phyloP scores from a whole-genome alignment of 2,797 vertebrate species.

The Limosa lapponica region DNA sequence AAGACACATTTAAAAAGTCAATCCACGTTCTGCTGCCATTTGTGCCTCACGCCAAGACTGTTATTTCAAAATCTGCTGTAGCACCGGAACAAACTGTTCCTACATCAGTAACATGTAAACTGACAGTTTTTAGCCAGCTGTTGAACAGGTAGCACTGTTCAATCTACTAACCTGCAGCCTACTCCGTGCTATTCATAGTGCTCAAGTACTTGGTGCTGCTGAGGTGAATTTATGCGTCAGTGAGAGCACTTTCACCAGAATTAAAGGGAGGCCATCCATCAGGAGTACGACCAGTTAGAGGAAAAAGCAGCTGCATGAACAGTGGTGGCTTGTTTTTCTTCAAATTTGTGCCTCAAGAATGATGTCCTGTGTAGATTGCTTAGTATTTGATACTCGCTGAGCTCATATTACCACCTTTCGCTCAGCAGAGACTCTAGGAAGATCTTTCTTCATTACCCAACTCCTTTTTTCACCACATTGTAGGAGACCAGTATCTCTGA shows the following conservation, averaged over 20 bases:
- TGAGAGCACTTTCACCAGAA: fast-evolving
- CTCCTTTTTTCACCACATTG: background rate
- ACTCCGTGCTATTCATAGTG: fast-evolving
- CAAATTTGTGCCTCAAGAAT: background rate
- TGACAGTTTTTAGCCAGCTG: background rate
- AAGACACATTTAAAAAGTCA: background rate
- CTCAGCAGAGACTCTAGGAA: background rate
- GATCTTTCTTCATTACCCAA: background rate
- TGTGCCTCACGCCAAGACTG: background rate
- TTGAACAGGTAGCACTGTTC: background rate
- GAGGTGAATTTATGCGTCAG: background rate
- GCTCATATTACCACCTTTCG: background rate
- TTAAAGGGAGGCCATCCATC: background rate
- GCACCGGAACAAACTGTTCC: background rate
- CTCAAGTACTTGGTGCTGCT: background rate
- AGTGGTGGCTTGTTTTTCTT: background rate
- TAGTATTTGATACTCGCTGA: background rate
- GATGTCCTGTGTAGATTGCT: background rate
- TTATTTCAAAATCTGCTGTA: background rate
- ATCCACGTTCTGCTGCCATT: fast-evolving
- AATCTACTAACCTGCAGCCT: background rate
- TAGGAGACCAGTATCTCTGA: background rate
- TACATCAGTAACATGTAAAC: background rate
- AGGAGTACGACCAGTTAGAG: background rate
- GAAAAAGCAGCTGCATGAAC: background rate